These are phyloP conservation scores for Sterna hirundo DNA, from an alignment of 2,113 vertebrate genomes.

Conservation along the genomic window DNA sequence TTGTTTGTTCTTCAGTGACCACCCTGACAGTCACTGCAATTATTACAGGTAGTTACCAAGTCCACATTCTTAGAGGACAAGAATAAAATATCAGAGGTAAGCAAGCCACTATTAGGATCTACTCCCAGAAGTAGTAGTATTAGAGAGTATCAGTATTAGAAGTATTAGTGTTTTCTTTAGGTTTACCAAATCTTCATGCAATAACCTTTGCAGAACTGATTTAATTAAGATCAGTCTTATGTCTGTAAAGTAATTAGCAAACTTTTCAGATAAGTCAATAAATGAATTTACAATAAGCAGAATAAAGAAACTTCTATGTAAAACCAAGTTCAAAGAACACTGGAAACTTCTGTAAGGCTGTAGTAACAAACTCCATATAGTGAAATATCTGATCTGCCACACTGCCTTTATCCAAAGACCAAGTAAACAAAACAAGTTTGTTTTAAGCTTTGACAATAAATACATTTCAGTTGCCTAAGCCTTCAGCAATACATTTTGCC, in stretches of 20 bases:
- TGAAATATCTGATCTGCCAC: not conserved
- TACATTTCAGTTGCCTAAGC: not conserved
- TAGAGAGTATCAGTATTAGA: not conserved
- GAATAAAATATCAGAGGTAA: not conserved
- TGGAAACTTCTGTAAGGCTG: not conserved
- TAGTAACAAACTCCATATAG: not conserved
- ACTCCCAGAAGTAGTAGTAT: not conserved
- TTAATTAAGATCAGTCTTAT: not conserved
- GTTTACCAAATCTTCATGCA: not conserved
- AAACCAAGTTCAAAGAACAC: not conserved
- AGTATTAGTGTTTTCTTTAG: not conserved
- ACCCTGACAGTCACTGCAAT: not conserved
- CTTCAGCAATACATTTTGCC: not conserved
- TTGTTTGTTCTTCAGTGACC: not conserved
- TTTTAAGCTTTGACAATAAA: not conserved
- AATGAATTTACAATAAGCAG: not conserved
- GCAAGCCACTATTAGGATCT: not conserved
- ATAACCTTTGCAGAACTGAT: not conserved
- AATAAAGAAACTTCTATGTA: not conserved
- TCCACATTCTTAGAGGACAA: not conserved
- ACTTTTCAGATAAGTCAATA: not conserved
- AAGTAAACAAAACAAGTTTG: not conserved
- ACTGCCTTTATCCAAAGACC: not conserved
- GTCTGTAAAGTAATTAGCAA: not conserved
- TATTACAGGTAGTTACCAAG: not conserved